phyloP scores from a whole-genome alignment of 2,797 vertebrate genomes.

The Echeneis naucrates region DNA sequence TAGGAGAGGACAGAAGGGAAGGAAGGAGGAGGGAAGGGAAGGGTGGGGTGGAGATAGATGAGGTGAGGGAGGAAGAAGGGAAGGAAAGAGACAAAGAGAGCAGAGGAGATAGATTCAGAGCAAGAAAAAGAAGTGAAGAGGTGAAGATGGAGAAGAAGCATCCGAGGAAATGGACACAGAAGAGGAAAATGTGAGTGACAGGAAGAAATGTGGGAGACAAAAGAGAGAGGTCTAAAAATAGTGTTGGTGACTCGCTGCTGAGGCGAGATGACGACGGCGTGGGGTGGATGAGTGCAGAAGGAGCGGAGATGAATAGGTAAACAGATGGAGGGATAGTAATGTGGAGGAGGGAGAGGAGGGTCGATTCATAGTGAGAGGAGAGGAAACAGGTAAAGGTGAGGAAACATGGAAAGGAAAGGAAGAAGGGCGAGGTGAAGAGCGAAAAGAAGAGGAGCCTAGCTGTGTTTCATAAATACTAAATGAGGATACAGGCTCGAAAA shows the following conservation, averaged over 20 bases:
- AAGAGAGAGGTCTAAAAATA: constrained; percentile 53
- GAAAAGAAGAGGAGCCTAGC: constrained; percentile 18
- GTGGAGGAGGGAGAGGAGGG: neutral
- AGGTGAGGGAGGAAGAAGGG: constrained; percentile 1
- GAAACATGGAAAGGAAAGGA: constrained; percentile 2
- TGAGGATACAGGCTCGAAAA: constrained; percentile 37
- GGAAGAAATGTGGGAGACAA: constrained; percentile 25
- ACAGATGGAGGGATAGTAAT: constrained; percentile 30
- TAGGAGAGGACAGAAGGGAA: neutral
- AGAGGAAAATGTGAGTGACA: constrained; percentile 39
- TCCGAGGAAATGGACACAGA: neutral
- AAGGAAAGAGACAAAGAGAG: constrained; percentile 3
- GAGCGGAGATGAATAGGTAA: constrained; percentile 34
- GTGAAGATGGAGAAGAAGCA: neutral
- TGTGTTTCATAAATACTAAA: constrained; percentile 74
- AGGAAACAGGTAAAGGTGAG: neutral
- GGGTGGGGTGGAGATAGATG: constrained; percentile 12
- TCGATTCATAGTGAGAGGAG: neutral
- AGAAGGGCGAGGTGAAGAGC: neutral
- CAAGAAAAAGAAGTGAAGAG: neutral
- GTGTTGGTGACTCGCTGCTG: constrained; percentile 20
- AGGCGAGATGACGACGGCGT: constrained; percentile 5
- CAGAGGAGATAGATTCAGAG: constrained; percentile 15
- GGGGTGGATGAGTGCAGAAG: constrained; percentile 28
- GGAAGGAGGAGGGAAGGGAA: neutral